phyloP scores from a whole-genome alignment of 2,113 vertebrate genomes.

The Triplophysa siluroides region DNA sequence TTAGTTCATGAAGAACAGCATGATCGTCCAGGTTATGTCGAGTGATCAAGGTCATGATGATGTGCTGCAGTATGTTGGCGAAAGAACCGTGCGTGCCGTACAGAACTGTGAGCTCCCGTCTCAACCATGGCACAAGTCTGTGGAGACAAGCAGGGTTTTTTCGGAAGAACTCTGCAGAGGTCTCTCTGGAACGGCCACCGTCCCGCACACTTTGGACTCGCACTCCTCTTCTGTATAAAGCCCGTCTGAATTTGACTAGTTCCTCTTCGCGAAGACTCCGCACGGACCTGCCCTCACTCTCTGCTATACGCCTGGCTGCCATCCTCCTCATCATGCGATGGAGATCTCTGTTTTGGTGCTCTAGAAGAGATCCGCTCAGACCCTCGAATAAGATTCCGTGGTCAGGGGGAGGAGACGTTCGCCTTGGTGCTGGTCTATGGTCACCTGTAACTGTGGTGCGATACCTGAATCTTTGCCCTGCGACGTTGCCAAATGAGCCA shows the following conservation, averaged over 20 bases:
- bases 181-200: conserved; percentile 86
- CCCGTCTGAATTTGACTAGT: conserved; percentile 88
- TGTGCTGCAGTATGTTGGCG: conserved; percentile 89
- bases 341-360: conserved; percentile 72
- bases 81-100: conserved; percentile 88
- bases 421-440: conserved; percentile 63
- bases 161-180: conserved; percentile 89
- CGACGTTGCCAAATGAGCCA: conserved; percentile 79
- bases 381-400: conserved; percentile 86
- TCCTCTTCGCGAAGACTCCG: conserved; percentile 83
- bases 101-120: conserved; percentile 86
- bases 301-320: conserved; percentile 77
- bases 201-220: conserved; percentile 84
- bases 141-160: conserved; percentile 93
- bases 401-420: conserved; percentile 79
- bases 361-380: conserved; percentile 57
- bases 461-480: conserved; percentile 84
- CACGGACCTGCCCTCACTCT: conserved; percentile 74
- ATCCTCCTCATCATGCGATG: conserved; percentile 79
- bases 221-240: conserved; percentile 85
- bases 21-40: conserved; percentile 84
- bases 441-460: conserved; percentile 84
- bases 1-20: conserved; percentile 84
- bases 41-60: conserved; percentile 90
- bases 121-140: conserved; percentile 89